Evolutionary conservation across 2,113 vertebrate species (phyloP).

Genomic region (Hippolais icterina): DNA sequence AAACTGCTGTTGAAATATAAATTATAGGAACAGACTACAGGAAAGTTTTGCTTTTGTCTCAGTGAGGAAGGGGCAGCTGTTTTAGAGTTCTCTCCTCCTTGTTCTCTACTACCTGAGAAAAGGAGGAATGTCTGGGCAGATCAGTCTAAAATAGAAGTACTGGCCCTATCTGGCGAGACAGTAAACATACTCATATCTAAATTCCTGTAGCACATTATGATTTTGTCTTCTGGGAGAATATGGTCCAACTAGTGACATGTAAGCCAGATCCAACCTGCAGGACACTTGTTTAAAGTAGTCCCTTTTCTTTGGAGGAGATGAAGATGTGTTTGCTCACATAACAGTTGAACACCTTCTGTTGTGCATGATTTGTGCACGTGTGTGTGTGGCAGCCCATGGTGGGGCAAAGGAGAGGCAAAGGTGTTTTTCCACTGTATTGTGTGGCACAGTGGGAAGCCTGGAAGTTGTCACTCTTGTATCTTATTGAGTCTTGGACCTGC

Average conservation of each 20-base stretch:
- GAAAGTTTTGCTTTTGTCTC: neutral
- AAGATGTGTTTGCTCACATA: neutral
- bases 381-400: neutral
- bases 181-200: neutral
- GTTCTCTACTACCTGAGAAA: neutral
- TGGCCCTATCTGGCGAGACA: accelerated
- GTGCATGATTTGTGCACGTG: accelerated
- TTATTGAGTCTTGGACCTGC: neutral
- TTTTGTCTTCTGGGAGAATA: neutral
- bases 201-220: neutral
- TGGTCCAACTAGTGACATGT: neutral
- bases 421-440: neutral
- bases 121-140: neutral
- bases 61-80: neutral
- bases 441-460: neutral
- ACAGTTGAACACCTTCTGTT: neutral
- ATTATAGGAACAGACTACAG: neutral
- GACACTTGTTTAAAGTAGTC: neutral
- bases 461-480: neutral
- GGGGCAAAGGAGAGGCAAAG: neutral
- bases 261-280: neutral
- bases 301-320: neutral
- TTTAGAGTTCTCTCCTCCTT: neutral
- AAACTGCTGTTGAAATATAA: neutral
- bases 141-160: neutral